Evolutionary conservation across 2,113 vertebrate genomes (phyloP).

Genomic region (Himantopus leucocephalus): DNA sequence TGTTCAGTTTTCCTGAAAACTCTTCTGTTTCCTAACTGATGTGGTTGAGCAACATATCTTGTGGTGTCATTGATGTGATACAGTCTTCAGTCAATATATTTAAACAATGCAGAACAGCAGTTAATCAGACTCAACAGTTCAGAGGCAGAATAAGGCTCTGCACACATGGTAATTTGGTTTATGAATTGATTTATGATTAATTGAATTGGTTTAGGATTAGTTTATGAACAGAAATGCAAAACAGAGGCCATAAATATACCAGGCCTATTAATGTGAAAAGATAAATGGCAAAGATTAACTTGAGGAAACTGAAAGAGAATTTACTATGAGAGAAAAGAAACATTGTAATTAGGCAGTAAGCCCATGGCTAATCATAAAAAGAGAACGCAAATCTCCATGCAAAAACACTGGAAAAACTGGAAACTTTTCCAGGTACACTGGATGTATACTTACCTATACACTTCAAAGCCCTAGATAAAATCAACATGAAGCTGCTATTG

Average conservation of each 20-base stretch:
- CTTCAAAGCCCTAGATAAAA: neutral
- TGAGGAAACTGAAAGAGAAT: neutral
- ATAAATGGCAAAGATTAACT: neutral
- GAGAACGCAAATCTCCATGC: neutral
- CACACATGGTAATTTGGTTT: neutral
- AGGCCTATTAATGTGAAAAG: neutral
- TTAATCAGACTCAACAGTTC: neutral
- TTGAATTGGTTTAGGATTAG: neutral
- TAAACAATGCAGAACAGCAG: neutral
- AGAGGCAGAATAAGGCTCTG: neutral
- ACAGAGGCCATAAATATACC: neutral
- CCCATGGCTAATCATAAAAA: neutral
- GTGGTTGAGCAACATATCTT: neutral
- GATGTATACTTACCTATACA: neutral
- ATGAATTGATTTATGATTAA: neutral
- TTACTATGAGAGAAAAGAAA: neutral
- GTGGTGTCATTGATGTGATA: neutral
- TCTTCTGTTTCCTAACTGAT: neutral
- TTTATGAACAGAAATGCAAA: constrained; percentile 4
- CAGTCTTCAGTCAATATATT: neutral
- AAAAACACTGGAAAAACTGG: neutral
- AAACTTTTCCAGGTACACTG: neutral
- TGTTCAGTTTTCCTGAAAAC: neutral
- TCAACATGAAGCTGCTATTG: neutral
- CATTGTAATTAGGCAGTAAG: neutral